Percentiles rank a stretch among this genome's conserved stretches.
Evolutionary conservation across 2,888 invertebrate species (phyloP).

Genomic region (Stomorhina lunata): DNA sequence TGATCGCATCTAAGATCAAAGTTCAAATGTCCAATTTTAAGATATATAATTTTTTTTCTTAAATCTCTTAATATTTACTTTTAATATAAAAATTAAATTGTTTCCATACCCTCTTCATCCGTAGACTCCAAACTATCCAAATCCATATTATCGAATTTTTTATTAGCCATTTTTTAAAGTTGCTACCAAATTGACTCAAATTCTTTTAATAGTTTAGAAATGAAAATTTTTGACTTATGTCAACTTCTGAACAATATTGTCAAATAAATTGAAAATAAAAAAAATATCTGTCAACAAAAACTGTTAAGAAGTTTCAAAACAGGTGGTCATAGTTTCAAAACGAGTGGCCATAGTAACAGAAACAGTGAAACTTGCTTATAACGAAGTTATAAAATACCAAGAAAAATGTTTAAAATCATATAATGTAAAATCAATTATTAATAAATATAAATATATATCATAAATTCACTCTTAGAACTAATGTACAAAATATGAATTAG

Average conservation of each 20-base stretch:
- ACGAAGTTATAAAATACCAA: not conserved
- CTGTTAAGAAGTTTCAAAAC: not conserved
- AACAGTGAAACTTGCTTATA: not conserved
- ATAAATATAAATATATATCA: slow-evolving; percentile 34
- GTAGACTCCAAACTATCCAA: slow-evolving; percentile 49
- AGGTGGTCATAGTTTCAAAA: slow-evolving; percentile 43
- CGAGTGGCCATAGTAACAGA: slow-evolving; percentile 45
- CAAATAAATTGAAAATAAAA: not conserved
- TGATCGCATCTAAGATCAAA: too few species aligned
- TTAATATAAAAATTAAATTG: too few species aligned
- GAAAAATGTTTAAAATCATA: not conserved
- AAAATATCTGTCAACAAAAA: not conserved
- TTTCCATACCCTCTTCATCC: slow-evolving; percentile 52
- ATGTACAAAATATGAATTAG: not conserved
- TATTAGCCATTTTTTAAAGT: slow-evolving; percentile 17
- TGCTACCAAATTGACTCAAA: not conserved
- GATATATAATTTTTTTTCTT: too few species aligned
- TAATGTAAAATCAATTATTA: not conserved
- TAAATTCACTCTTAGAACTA: slow-evolving; percentile 46
- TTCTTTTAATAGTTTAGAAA: not conserved
- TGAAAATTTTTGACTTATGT: slow-evolving; percentile 16
- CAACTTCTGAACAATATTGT: not conserved
- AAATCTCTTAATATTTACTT: too few species aligned
- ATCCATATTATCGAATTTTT: slow-evolving; percentile 19
- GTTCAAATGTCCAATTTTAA: not conserved